Evolutionary conservation across 2,113 vertebrate species (phyloP).

Genomic region (Amia ocellicauda): DNA sequence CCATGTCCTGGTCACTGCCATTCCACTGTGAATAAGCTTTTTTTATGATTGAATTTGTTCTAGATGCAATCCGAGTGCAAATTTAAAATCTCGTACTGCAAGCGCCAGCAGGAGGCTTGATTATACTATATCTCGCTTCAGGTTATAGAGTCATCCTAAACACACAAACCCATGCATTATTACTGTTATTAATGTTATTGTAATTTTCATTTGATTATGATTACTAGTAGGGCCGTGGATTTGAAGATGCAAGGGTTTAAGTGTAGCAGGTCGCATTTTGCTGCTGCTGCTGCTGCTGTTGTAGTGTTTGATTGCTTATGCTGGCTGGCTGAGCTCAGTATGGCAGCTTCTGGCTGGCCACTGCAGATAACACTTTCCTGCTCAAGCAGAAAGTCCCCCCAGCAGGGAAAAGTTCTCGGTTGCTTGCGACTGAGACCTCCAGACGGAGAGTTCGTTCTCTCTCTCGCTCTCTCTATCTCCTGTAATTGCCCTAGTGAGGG

Average conservation of each 20-base stretch:
- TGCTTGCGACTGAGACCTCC: too few species aligned
- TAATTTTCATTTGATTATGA: constrained; percentile 38
- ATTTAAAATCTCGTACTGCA: constrained; percentile 42
- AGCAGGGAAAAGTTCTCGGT: too few species aligned
- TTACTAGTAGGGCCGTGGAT: constrained; percentile 23
- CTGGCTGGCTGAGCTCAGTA: too few species aligned
- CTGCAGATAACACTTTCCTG: too few species aligned
- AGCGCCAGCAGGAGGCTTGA: constrained; percentile 42
- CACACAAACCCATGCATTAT: constrained; percentile 64
- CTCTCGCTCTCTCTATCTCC: constrained; percentile 16
- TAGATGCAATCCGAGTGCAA: constrained; percentile 58
- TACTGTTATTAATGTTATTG: constrained; percentile 43
- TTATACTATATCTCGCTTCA: constrained; percentile 54
- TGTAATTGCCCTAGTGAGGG: not conserved
- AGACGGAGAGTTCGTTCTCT: constrained; percentile 18
- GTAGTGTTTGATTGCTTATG: too few species aligned
- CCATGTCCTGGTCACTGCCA: constrained; percentile 43
- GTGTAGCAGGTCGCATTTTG: constrained; percentile 22
- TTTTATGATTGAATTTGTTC: constrained; percentile 59
- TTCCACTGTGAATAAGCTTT: constrained; percentile 54
- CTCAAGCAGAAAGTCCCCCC: too few species aligned
- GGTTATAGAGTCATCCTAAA: constrained; percentile 50
- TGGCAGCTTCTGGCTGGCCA: too few species aligned
- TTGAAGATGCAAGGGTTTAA: constrained; percentile 28
- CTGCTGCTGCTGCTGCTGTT: not conserved